Evolutionary conservation across 2,113 vertebrate species (phyloP).

Genomic region (Pyrgilauda ruficollis): DNA sequence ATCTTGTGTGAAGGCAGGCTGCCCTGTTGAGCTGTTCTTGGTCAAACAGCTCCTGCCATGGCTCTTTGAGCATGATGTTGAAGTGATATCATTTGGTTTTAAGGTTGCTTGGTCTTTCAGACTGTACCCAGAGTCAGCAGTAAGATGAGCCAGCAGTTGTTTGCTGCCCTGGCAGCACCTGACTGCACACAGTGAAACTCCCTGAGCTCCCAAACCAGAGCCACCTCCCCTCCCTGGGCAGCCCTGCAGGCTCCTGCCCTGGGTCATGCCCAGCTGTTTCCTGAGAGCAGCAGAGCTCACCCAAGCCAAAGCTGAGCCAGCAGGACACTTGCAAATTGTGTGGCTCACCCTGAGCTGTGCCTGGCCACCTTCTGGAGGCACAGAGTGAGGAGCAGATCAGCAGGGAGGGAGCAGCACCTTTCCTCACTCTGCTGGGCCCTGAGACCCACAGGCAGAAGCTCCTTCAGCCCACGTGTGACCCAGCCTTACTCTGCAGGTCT

Average conservation of each 20-base stretch:
- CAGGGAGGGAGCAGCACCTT: background rate
- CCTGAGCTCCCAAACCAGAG: background rate
- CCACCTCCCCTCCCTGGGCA: background rate
- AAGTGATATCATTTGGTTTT: background rate
- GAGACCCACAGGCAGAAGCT: background rate
- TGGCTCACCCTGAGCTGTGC: background rate
- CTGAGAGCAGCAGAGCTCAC: background rate
- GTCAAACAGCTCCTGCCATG: background rate
- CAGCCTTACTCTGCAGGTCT: background rate
- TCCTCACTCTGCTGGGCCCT: background rate
- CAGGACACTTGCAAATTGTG: background rate
- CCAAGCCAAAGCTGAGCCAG: background rate
- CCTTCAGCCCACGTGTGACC: background rate
- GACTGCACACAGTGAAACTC: background rate
- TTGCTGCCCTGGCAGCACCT: background rate
- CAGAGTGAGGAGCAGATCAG: background rate
- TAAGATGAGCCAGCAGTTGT: background rate
- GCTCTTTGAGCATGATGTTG: background rate
- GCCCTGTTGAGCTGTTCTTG: background rate
- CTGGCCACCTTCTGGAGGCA: background rate
- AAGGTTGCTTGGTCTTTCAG: background rate
- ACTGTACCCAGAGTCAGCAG: background rate
- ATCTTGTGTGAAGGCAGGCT: background rate
- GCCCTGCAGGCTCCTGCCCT: background rate
- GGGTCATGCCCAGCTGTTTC: background rate